Base-by-base conservation (phyloP, 2,888 invertebrate species). In the Agelastica alni region DNA sequence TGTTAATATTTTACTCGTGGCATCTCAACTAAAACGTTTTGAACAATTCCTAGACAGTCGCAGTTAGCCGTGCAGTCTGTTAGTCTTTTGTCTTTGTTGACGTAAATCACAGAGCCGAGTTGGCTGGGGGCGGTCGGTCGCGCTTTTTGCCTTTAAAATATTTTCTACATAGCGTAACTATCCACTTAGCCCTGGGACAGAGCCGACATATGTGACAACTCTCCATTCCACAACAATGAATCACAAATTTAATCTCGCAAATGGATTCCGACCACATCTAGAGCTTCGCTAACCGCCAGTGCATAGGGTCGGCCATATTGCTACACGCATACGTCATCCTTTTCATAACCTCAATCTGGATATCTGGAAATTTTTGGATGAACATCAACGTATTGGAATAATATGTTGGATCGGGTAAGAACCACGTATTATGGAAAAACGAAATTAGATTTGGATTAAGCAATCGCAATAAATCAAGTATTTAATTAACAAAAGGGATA, bases 241-340 rank as follows among this genome's bases (percentile, higher is more conserved):
- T 83, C 82, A 82, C 81, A 82, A 82, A 80, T 80, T 84, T 85
- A 87, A 87, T 87, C 83, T 85, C 83, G 79, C 84, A 85, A 86
- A 86, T 86, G 84, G 83, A 79, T 76, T 74, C 78, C 62, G 78
- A 79, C 73, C 73, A 67, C 73, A 72, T 69, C 59, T 65, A 43
- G 34, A 32, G 39, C 34, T 54, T 31, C 45, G 39, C 46, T 53
- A 53, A 59, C 56, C 54, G 53, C 54, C 56, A 48, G 54, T 39
- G 49, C 53, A 53, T 51, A 51, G 61, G 66, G 63, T 62, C 69
- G 64, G 73, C 75, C 76, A 77, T 77, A 77, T 77, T 77, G 77
- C 70, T 64, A 61, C 53, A 61, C 67, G 71, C 74, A 75, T 75
- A 67, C 67, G 67, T 68, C 66, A 43, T 13, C 58, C 59, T 61